Percentiles rank a stretch among this genome's conserved stretches.
phyloP scores from a whole-genome alignment of 2,113 vertebrate genomes.

The Gobius niger region DNA sequence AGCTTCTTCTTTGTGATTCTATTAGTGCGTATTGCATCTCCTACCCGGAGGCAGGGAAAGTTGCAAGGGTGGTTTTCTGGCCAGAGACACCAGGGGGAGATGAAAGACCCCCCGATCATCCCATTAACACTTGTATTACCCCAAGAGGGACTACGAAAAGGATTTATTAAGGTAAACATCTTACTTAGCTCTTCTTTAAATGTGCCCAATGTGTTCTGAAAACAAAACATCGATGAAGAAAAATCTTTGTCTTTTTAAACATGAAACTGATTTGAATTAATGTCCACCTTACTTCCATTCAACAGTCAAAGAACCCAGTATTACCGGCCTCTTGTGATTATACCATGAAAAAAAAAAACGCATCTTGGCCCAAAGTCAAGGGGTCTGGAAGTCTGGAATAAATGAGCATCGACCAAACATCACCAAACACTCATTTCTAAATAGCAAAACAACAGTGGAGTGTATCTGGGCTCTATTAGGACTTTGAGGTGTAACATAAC shows the following conservation, averaged over 20 bases:
- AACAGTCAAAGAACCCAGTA: not conserved
- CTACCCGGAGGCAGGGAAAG: too few species aligned
- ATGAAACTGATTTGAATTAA: not conserved
- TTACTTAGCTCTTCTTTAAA: too few species aligned
- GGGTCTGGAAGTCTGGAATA: constrained; percentile 4
- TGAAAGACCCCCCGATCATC: too few species aligned
- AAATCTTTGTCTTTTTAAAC: not conserved
- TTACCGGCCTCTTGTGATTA: not conserved
- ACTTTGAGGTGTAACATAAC: constrained; percentile 32
- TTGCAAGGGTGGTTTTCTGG: too few species aligned
- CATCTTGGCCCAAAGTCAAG: not conserved
- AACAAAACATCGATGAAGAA: not conserved
- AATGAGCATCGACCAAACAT: constrained; percentile 24
- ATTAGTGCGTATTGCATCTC: too few species aligned
- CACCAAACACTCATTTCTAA: constrained; percentile 23
- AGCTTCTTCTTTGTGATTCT: too few species aligned
- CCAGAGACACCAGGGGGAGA: too few species aligned
- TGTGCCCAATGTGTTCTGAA: not conserved
- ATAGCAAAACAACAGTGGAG: constrained; percentile 20
- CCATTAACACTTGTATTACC: too few species aligned
- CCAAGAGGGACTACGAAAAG: too few species aligned
- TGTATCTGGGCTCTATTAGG: constrained; percentile 25
- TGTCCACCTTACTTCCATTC: not conserved
- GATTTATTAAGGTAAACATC: too few species aligned
- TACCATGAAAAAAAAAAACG: not conserved